Conservation (phyloP, 37 sponge, comb jelly and placozoan genomes). For the Hormiphora californensis region DNA sequence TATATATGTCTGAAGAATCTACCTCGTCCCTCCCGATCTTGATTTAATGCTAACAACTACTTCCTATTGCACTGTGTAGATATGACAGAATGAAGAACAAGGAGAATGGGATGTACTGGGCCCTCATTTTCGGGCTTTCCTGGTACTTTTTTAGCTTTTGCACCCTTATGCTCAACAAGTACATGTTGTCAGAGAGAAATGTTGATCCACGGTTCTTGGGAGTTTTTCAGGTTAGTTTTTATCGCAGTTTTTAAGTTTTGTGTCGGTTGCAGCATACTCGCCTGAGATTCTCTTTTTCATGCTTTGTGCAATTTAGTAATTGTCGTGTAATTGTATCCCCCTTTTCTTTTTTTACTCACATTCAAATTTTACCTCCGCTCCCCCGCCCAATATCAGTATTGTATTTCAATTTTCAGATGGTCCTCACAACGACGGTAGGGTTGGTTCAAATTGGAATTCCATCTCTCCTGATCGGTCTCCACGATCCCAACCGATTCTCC, state of each 20-base stretch:
- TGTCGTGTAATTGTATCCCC: neutral
- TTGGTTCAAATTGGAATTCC: conserved; percentile 29
- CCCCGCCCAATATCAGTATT: neutral
- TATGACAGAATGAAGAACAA: too few relatives aligned
- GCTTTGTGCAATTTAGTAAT: neutral
- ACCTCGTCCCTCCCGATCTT: too few relatives aligned
- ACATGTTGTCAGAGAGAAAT: conserved; percentile 24
- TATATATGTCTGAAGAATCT: too few relatives aligned
- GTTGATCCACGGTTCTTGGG: conserved; percentile 29
- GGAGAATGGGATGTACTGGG: neutral
- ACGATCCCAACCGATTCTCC: neutral
- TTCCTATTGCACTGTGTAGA: too few relatives aligned
- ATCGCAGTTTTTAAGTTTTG: neutral
- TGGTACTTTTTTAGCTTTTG: conserved; percentile 55
- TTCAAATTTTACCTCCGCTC: too few relatives aligned
- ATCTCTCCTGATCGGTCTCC: neutral
- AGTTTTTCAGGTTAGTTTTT: neutral
- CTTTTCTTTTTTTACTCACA: too few relatives aligned
- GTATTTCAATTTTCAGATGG: conserved; percentile 12
- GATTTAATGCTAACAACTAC: too few relatives aligned
- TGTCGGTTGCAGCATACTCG: neutral
- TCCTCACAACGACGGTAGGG: conserved; percentile 14
- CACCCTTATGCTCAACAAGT: conserved; percentile 58
- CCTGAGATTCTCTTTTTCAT: neutral
- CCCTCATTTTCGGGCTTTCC: neutral